Evolutionary conservation across 2,113 vertebrate species (phyloP).

Genomic region (Prinia subflava): DNA sequence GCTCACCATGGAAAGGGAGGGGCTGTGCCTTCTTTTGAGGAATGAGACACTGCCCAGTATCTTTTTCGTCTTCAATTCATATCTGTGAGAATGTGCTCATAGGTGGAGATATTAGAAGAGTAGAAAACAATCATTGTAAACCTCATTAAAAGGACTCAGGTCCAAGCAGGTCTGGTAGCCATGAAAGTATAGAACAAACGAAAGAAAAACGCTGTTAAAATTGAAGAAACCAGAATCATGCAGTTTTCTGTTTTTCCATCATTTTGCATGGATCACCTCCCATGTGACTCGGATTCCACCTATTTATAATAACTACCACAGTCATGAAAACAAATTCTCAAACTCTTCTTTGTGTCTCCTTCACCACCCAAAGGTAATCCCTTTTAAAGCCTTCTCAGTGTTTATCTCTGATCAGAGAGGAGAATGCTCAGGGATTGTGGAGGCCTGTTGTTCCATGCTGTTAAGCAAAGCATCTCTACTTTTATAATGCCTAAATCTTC

Average conservation of each 20-base stretch:
- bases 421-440: background rate
- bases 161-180: background rate
- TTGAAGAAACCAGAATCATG: background rate
- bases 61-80: background rate
- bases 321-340: background rate
- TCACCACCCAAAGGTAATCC: background rate
- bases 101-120: slow-evolving; percentile 26
- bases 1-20: background rate
- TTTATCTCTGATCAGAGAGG: background rate
- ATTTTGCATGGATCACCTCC: background rate
- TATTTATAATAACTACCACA: background rate
- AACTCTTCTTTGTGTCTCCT: background rate
- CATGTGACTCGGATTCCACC: background rate
- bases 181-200: background rate
- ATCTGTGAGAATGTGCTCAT: background rate
- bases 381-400: background rate
- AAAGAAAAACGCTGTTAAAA: slow-evolving; percentile 18
- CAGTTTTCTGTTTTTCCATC: background rate
- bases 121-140: slow-evolving; percentile 58
- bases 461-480: background rate
- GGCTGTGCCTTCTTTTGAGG: background rate
- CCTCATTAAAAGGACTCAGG: slow-evolving; percentile 56
- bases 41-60: background rate
- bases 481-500: background rate
- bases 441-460: background rate